phyloP scores from a whole-genome alignment of 2,797 vertebrate genomes.

The Odontamblyopus lacepedii region DNA sequence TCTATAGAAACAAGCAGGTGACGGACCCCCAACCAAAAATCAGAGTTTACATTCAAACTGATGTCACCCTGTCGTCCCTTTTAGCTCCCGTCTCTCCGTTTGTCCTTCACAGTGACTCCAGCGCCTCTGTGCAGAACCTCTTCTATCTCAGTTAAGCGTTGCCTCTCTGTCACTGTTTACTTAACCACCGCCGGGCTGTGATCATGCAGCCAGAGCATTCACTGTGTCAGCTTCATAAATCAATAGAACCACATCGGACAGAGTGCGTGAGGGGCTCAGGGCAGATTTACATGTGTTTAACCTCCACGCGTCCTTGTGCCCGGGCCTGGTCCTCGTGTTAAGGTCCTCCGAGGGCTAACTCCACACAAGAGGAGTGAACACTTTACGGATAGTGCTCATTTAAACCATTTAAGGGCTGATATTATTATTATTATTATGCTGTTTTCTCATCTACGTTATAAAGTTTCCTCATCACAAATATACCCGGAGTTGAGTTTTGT shows the following conservation, averaged over 20 bases:
- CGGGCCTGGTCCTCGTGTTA: not conserved
- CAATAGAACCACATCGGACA: not conserved
- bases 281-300: slow-evolving; percentile 9
- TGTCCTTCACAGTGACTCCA: not conserved
- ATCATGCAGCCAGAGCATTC: slow-evolving; percentile 1
- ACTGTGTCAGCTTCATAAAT: slow-evolving; percentile 11
- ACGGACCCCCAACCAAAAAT: too few relatives aligned
- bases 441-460: too few relatives aligned
- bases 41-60: too few relatives aligned
- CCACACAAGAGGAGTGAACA: not conserved
- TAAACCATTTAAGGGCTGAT: too few relatives aligned
- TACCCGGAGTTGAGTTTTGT: too few relatives aligned
- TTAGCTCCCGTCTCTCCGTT: not conserved
- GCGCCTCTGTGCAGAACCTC: not conserved
- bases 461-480: too few relatives aligned
- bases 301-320: not conserved
- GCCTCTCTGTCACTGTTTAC: not conserved
- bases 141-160: not conserved
- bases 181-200: not conserved
- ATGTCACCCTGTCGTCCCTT: too few relatives aligned
- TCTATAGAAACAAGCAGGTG: too few relatives aligned
- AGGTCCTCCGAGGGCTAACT: not conserved
- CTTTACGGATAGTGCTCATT: too few relatives aligned
- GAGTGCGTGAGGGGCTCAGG: not conserved
- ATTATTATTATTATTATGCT: too few relatives aligned